These are phyloP conservation scores for Seira musarum DNA, from an alignment of 2,888 invertebrate genomes.

Conservation along the genomic window DNA sequence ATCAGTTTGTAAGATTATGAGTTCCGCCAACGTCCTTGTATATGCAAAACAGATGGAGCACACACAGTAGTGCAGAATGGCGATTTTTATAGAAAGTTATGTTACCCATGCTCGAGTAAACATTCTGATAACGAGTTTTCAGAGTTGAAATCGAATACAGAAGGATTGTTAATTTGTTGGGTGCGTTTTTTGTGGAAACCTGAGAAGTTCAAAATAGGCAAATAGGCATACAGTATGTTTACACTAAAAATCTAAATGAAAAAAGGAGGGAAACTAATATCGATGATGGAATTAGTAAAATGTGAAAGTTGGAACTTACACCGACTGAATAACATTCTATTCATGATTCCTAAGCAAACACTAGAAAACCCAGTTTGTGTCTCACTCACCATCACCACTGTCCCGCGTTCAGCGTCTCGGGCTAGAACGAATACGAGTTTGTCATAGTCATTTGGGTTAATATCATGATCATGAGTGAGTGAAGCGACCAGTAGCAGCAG, in stretches of 20 bases:
- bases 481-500: background rate
- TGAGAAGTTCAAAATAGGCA: background rate
- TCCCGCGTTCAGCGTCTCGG: background rate
- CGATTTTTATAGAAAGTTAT: background rate
- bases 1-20: constrained; percentile 1
- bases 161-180: background rate
- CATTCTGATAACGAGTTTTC: background rate
- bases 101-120: background rate
- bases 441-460: constrained; percentile 2
- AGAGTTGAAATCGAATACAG: background rate
- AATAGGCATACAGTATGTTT: background rate
- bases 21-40: background rate
- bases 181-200: background rate
- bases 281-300: background rate
- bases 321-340: background rate
- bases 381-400: constrained; percentile 11
- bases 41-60: background rate
- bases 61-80: background rate
- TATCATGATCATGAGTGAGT: constrained; percentile 16
- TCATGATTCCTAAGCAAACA: background rate
- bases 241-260: background rate
- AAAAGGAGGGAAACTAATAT: background rate
- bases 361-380: background rate
- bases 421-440: background rate
- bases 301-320: background rate